These are phyloP conservation scores for Notodromas monacha DNA, from an alignment of 2,888 invertebrate genomes.

Conservation along the genomic window DNA sequence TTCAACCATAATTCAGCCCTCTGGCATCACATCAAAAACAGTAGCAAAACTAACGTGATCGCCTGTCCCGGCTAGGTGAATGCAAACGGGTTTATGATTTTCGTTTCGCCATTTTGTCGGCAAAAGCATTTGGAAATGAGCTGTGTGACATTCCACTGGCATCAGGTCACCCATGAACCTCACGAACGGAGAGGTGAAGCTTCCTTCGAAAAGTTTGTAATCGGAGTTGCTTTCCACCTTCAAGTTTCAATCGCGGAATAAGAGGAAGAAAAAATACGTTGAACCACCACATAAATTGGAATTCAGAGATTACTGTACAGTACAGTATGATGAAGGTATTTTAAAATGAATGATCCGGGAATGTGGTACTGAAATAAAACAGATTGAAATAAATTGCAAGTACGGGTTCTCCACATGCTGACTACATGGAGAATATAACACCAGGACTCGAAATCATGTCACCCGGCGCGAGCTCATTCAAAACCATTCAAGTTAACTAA, in stretches of 20 bases:
- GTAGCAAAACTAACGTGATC: conserved; percentile 44
- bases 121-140: conserved; percentile 48
- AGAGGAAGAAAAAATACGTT: too few relatives aligned
- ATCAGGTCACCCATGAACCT: conserved; percentile 50
- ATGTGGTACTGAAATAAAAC: conserved; percentile 6
- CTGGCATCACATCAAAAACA: conserved; percentile 7
- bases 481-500: too few relatives aligned
- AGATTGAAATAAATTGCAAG: too few relatives aligned
- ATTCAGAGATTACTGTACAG: too few relatives aligned
- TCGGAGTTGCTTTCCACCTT: conserved; percentile 39
- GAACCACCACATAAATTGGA: too few relatives aligned
- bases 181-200: conserved; percentile 53
- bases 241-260: conserved; percentile 9
- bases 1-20: conserved; percentile 8
- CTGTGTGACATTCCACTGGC: conserved; percentile 43
- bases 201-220: conserved; percentile 45
- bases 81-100: conserved; percentile 42
- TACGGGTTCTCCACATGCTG: too few relatives aligned
- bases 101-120: conserved; percentile 36
- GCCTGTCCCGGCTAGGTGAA: conserved; percentile 88
- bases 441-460: too few relatives aligned
- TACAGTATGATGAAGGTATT: too few relatives aligned
- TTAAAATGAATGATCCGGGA: too few relatives aligned
- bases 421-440: too few relatives aligned
- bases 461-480: too few relatives aligned